Conservation (phyloP, 1,140 invertebrate genomes). For the Pseudomyrmex concolor region DNA sequence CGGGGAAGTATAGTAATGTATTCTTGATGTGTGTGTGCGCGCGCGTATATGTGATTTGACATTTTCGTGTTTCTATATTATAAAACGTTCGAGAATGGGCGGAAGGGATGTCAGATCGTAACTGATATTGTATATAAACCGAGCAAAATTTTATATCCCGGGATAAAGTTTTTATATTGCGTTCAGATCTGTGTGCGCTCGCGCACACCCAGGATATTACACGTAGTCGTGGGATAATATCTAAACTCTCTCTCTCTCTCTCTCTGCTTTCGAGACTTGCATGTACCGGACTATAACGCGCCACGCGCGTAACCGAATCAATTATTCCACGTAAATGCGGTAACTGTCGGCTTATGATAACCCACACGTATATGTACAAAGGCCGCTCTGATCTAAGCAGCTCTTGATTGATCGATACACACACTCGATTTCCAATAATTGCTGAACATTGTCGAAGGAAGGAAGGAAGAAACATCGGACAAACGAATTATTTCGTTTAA, state of each 20-base stretch:
- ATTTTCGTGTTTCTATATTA: no score
- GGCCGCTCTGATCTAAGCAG: conserved; percentile 11
- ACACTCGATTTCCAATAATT: conserved; percentile 9
- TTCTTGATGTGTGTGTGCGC: no score
- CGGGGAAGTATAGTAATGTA: no score
- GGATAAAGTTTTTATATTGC: not conserved
- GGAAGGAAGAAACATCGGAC: not conserved
- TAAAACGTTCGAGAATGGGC: no score
- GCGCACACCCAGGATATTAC: not conserved
- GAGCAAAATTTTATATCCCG: not conserved
- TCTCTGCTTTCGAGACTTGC: conserved; percentile 5
- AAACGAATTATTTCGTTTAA: not conserved
- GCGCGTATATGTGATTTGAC: no score
- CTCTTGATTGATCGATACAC: conserved; percentile 49
- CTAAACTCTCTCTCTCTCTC: conserved; percentile 16
- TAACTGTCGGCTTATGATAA: conserved; percentile 62
- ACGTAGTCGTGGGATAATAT: conserved; percentile 38
- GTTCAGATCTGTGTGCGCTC: not conserved
- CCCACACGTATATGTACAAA: not conserved
- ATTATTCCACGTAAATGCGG: conserved; percentile 53
- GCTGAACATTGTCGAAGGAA: not conserved
- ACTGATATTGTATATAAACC: not conserved
- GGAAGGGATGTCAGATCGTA: not conserved
- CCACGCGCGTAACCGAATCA: conserved; percentile 58
- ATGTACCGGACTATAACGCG: conserved; percentile 42